Evolutionary conservation across 2,113 vertebrate genomes (phyloP).

Genomic region (Nematolebias whitei): DNA sequence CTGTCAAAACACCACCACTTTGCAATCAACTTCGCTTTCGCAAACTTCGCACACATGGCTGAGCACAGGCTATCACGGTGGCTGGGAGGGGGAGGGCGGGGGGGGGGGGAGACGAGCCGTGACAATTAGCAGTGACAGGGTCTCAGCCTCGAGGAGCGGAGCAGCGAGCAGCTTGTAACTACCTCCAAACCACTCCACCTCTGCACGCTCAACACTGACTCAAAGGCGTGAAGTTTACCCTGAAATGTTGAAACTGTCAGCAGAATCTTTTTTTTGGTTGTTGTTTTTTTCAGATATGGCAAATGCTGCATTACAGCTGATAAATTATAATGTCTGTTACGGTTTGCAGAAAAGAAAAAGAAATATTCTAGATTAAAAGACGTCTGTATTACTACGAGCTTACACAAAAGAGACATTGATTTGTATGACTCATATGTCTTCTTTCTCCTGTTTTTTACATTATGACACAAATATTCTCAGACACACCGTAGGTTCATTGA

Average conservation of each 20-base stretch:
- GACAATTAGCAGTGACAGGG: slow-evolving; percentile 35
- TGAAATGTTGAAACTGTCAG: slow-evolving; percentile 6
- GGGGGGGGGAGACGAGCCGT: slow-evolving; percentile 31
- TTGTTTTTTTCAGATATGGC: neutral
- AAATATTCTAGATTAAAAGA: neutral
- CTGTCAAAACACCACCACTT: slow-evolving; percentile 61
- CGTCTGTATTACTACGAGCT: slow-evolving; percentile 4
- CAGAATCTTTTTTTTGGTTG: neutral
- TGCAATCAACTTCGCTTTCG: slow-evolving; percentile 58
- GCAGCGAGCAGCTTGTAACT: slow-evolving; percentile 11
- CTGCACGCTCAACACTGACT: slow-evolving; percentile 1
- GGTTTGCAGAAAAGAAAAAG: neutral
- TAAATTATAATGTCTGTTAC: neutral
- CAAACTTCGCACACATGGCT: slow-evolving; percentile 53
- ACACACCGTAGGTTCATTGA: neutral
- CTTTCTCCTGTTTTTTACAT: neutral
- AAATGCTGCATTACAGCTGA: neutral
- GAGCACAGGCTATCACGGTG: slow-evolving; percentile 37
- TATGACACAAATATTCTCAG: slow-evolving; percentile 21
- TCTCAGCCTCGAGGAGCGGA: slow-evolving; percentile 12
- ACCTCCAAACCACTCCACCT: slow-evolving; percentile 9
- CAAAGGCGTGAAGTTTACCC: slow-evolving; percentile 11
- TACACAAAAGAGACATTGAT: slow-evolving; percentile 10
- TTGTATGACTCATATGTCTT: slow-evolving; percentile 4
- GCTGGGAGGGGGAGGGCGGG: neutral